Evolutionary conservation across 2,888 invertebrate genomes (phyloP).

Genomic region (Argyresthia goedartella): DNA sequence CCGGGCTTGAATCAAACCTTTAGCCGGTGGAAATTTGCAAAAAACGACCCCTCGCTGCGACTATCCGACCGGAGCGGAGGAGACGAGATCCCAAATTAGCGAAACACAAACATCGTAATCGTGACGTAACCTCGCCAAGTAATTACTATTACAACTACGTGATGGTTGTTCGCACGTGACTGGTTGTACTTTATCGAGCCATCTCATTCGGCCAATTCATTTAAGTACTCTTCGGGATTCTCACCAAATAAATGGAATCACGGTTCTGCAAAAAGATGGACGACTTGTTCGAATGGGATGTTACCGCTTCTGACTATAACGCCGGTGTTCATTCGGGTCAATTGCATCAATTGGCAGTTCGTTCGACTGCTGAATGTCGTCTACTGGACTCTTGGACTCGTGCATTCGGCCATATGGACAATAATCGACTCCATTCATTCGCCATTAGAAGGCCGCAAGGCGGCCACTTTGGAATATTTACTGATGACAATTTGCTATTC

Average conservation of each 20-base stretch:
- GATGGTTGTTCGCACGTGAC: background rate
- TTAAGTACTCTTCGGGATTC: no score
- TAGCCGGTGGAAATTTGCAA: slow-evolving; percentile 11
- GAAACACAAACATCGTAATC: slow-evolving; percentile 21
- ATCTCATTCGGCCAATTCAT: no score
- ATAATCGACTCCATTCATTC: slow-evolving; percentile 15
- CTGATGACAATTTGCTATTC: no score
- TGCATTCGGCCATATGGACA: slow-evolving; percentile 10
- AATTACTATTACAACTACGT: slow-evolving; percentile 1
- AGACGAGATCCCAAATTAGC: slow-evolving; percentile 20
- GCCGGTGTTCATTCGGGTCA: slow-evolving; percentile 35
- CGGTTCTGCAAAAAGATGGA: no score
- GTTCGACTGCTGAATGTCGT: slow-evolving; percentile 9
- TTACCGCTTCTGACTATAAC: background rate
- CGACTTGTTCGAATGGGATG: background rate
- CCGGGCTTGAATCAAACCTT: background rate
- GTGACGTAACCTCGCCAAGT: slow-evolving; percentile 26
- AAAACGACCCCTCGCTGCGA: slow-evolving; percentile 26
- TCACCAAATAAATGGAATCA: no score
- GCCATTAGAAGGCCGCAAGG: background rate
- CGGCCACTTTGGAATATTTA: no score
- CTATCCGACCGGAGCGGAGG: slow-evolving; percentile 23
- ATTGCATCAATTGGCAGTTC: slow-evolving; percentile 35
- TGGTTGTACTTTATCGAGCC: no score
- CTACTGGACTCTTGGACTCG: slow-evolving; percentile 17